These are phyloP conservation scores for Pseudomyrmex pallidus DNA, from an alignment of 1,140 invertebrate species.

Conservation along the genomic window DNA sequence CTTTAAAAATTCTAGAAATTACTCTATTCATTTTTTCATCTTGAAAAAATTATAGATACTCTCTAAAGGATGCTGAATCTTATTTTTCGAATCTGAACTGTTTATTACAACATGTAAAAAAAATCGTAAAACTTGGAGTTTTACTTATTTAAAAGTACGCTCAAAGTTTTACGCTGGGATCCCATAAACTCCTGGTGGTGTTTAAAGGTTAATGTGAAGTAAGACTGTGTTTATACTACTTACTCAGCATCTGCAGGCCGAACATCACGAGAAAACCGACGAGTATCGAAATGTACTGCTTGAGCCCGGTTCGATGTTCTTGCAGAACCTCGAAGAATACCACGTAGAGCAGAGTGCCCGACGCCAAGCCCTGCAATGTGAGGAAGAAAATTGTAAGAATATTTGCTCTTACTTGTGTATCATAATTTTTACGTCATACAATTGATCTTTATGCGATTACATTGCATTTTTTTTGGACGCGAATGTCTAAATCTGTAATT, in stretches of 20 bases:
- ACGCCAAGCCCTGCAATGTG: constrained; percentile 86
- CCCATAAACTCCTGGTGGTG: no score
- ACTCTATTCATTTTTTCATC: no score
- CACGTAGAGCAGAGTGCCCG: constrained; percentile 89
- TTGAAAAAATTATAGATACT: no score
- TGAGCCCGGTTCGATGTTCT: constrained; percentile 83
- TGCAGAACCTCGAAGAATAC: constrained; percentile 90
- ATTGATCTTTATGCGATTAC: neutral
- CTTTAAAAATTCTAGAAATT: no score
- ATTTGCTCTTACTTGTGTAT: neutral
- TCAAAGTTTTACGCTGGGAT: no score
- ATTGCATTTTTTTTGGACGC: neutral
- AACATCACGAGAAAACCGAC: constrained; percentile 83
- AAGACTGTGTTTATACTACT: constrained; percentile 71
- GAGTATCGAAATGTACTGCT: constrained; percentile 82
- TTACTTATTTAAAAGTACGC: no score
- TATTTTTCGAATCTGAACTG: no score
- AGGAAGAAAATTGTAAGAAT: neutral
- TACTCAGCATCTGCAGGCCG: constrained; percentile 81
- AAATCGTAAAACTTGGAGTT: no score
- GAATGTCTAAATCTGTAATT: neutral
- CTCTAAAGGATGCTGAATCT: no score
- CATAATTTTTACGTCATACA: no score
- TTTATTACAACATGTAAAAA: no score
- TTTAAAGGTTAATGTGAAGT: neutral